Evolutionary conservation across 2,113 vertebrate species (phyloP).

Genomic region (Heterochromis multidens): DNA sequence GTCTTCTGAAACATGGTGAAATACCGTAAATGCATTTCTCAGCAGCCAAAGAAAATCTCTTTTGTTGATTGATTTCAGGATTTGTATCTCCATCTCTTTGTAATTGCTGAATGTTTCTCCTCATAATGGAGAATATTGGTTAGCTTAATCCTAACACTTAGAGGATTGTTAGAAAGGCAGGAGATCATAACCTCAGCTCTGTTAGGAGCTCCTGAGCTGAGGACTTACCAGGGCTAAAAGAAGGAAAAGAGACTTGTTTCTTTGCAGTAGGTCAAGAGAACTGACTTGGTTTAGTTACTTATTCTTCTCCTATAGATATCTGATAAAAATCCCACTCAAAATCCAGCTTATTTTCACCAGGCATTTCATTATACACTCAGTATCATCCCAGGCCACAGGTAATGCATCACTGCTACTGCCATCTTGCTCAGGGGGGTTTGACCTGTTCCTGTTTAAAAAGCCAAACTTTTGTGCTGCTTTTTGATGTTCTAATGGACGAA

Average conservation of each 20-base stretch:
- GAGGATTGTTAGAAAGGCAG: not conserved
- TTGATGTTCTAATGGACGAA: not conserved
- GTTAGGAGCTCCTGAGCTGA: not conserved
- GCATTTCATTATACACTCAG: not conserved
- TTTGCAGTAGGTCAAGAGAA: not conserved
- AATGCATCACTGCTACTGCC: not conserved
- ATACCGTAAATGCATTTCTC: not conserved
- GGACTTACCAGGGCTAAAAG: not conserved
- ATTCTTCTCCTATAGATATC: not conserved
- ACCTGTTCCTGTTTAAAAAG: not conserved
- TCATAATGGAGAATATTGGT: not conserved
- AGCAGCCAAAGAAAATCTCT: not conserved
- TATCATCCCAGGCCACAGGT: not conserved
- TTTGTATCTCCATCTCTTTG: not conserved
- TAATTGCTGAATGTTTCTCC: not conserved
- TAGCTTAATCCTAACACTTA: not conserved
- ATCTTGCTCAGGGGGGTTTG: not conserved
- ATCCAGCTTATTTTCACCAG: not conserved
- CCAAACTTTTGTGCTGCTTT: not conserved
- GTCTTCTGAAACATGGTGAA: not conserved
- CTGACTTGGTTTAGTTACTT: not conserved
- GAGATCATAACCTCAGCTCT: not conserved
- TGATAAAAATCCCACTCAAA: not conserved
- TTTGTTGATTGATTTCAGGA: not conserved
- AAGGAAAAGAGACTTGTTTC: not conserved